Evolutionary conservation across 2,797 vertebrate species (phyloP), one percentile per base, ranked within the genome.

Genomic region (Strix occidentalis): DNA sequence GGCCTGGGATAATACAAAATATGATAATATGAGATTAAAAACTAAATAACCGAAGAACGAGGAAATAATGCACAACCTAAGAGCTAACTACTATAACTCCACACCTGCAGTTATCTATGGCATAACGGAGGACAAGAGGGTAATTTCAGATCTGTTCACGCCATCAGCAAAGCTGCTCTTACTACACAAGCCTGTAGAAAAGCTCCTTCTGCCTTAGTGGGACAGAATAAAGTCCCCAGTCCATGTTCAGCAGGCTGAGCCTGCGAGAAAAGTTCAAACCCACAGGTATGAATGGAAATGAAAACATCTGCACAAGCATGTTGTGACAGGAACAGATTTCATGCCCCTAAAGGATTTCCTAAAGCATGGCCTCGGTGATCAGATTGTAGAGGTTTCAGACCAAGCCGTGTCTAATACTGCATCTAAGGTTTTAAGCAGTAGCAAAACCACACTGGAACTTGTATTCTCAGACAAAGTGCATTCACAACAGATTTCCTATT

Each of bases 201-300:
- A 81, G 21, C 16, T 69, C 2, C 11, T 54, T 46, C 28, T 86
- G 46, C 17, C 29, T 29, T 6, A 6, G 11, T 26, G 17, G 65
- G 60, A 48, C 77, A 80, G 48, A 80, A 76, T 5, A 29, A 50
- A 65, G 41, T 25, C 56, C 45, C 26, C 50, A 60, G 9, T 24
- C 33, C n/a, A 25, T 0, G 2, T 5, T 39, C 37, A 50, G 71
- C 69, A 48, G 65, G 28, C 51, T 48, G 19, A 1, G 1, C 16
- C 31, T 21, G 39, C 31, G 37, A 25, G 17, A 41, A 31, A 87
- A 70, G 50, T 41, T 77, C 72, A 81, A 9, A 18, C 26, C 17
- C 48, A 57, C 23, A 19, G 56, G 31, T 46, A 37, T 4, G 21
- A 74, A 58, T 6, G 21, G 68, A 43, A 80, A 25, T 43, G 31